Evolutionary conservation across 1,140 invertebrate species (phyloP).

Genomic region (Ostrea edulis): DNA sequence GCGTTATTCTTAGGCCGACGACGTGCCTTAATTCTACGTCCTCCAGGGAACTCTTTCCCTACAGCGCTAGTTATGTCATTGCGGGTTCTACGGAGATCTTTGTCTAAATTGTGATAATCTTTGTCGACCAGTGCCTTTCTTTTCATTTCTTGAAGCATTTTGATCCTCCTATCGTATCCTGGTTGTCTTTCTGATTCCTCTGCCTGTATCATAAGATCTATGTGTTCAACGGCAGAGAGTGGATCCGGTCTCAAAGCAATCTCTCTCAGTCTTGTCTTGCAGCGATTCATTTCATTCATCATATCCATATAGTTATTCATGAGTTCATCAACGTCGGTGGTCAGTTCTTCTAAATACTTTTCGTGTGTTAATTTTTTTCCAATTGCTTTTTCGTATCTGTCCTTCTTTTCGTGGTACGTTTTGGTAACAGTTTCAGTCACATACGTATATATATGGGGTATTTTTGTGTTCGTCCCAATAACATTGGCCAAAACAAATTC

Average conservation of each 20-base stretch:
- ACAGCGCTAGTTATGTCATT: neutral
- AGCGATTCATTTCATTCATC: constrained; percentile 39
- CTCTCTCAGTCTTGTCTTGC: constrained; percentile 41
- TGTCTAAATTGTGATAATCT: neutral
- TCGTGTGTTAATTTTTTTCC: neutral
- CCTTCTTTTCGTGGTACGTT: constrained; percentile 52
- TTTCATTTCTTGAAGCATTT: neutral
- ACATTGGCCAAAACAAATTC: constrained; percentile 47
- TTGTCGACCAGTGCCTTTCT: neutral
- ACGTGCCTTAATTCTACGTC: neutral
- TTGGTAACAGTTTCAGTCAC: neutral
- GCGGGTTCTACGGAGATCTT: neutral
- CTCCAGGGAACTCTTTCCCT: neutral
- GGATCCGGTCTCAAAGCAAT: constrained; percentile 44
- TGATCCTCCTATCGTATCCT: constrained; percentile 35
- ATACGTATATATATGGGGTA: constrained; percentile 36
- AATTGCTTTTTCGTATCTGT: constrained; percentile 44
- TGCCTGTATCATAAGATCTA: constrained; percentile 40
- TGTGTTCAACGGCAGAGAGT: constrained; percentile 23
- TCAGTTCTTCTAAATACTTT: constrained; percentile 36
- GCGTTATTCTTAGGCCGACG: neutral
- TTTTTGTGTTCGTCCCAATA: constrained; percentile 49
- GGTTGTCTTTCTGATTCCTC: constrained; percentile 34
- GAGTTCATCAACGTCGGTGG: neutral
- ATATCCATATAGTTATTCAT: constrained; percentile 4